Evolutionary conservation across 2,888 invertebrate genomes (phyloP).

Genomic region (Operophtera brumata): DNA sequence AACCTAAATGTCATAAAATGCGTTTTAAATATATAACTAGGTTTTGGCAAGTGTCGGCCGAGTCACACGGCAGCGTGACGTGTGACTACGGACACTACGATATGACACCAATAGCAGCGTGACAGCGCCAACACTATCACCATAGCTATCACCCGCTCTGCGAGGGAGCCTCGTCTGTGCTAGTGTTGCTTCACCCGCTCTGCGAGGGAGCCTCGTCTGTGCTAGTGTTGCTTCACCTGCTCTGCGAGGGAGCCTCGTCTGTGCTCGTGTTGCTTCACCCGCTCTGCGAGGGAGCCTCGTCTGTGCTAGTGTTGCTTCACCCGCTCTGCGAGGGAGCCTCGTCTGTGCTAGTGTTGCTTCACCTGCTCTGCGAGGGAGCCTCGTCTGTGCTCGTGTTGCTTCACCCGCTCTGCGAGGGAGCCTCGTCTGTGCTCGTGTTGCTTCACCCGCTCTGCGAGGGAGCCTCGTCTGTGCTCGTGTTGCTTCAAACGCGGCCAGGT

Average conservation of each 20-base stretch:
- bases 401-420: not conserved
- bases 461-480: not conserved
- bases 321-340: not conserved
- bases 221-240: not conserved
- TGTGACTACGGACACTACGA: not conserved
- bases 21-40: conserved; percentile 57
- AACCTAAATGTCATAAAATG: conserved; percentile 51
- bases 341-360: not conserved
- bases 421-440: not conserved
- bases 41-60: conserved; percentile 72
- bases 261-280: not conserved
- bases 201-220: not conserved
- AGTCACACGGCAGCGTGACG: conserved; percentile 43
- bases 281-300: not conserved
- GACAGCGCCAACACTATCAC: not conserved
- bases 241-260: not conserved
- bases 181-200: not conserved
- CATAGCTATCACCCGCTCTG: not conserved
- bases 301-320: not conserved
- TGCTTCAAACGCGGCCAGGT: not conserved
- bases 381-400: not conserved
- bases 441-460: not conserved
- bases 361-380: not conserved
- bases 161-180: not conserved
- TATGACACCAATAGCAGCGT: not conserved